These are phyloP conservation scores for Hypselothyrea guttata DNA, from an alignment of 2,888 invertebrate genomes.

Conservation along the genomic window DNA sequence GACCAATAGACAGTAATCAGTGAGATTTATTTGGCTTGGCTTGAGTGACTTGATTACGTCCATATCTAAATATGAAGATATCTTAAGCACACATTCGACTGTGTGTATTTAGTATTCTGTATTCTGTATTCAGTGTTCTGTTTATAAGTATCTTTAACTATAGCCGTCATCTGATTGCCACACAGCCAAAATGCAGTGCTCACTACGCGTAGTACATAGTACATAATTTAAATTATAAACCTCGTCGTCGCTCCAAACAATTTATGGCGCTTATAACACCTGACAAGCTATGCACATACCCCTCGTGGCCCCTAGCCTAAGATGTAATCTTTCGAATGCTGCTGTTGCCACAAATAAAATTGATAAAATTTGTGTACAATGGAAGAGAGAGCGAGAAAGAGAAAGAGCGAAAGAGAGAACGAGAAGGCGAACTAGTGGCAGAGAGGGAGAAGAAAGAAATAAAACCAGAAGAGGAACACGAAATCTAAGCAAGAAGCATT, in stretches of 20 bases:
- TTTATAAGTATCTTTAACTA: constrained; percentile 58
- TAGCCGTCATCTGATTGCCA: constrained; percentile 59
- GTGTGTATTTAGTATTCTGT: constrained; percentile 31
- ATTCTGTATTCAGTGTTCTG: constrained; percentile 27
- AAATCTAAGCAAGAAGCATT: constrained; percentile 60
- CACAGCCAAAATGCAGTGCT: constrained; percentile 39
- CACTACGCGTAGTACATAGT: constrained; percentile 13
- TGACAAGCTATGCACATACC: constrained; percentile 37
- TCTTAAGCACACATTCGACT: constrained; percentile 66
- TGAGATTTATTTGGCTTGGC: constrained; percentile 38
- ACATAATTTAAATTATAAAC: constrained; percentile 41
- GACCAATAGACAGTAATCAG: constrained; percentile 69
- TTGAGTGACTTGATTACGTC: constrained; percentile 76
- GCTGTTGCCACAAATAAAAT: constrained; percentile 63
- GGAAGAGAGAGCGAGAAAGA: neutral
- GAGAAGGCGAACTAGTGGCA: neutral
- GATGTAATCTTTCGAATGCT: neutral
- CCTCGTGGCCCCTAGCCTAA: neutral
- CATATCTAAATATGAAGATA: constrained; percentile 76
- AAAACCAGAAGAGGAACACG: constrained; percentile 4
- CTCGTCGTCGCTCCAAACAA: constrained; percentile 32
- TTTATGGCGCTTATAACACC: constrained; percentile 69
- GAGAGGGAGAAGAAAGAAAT: neutral
- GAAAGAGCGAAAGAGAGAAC: neutral
- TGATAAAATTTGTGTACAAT: constrained; percentile 60